These are phyloP conservation scores for Leucosticte australis DNA, from an alignment of 2,113 vertebrate species.

Conservation along the genomic window DNA sequence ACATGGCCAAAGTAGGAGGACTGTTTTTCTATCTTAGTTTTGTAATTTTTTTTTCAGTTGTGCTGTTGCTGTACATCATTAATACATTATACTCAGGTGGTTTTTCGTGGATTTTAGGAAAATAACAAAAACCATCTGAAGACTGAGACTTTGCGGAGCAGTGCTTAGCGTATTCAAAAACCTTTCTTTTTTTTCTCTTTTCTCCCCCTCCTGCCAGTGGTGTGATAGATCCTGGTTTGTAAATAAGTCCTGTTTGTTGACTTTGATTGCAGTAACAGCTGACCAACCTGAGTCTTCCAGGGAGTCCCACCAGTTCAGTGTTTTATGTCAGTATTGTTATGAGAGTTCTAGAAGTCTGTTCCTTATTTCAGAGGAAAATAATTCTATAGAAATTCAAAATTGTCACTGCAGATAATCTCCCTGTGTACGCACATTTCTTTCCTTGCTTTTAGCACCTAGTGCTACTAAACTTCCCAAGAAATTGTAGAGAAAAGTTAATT, in stretches of 20 bases:
- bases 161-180: not conserved
- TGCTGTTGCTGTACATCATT: not conserved
- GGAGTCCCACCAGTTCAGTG: not conserved
- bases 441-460: not conserved
- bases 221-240: fast-evolving
- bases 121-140: not conserved
- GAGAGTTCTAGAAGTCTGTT: not conserved
- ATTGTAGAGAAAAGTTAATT: not conserved
- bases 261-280: not conserved
- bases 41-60: not conserved
- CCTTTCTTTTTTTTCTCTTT: no score
- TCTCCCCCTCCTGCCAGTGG: fast-evolving
- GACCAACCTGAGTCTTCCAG: not conserved
- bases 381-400: not conserved
- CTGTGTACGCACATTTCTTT: not conserved
- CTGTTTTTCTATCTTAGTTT: not conserved
- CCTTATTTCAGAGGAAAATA: not conserved
- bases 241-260: not conserved
- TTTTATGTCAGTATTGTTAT: not conserved
- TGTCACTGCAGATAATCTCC: not conserved
- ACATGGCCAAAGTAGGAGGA: not conserved
- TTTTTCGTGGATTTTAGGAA: not conserved
- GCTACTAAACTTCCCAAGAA: not conserved
- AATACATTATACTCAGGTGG: not conserved
- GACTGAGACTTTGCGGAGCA: not conserved